A percentile compares a stretch with the other conserved stretches of the same genome.
Conservation (phyloP, 92 coral and sea anemone genomes). For the Paragorgia papillata region DNA sequence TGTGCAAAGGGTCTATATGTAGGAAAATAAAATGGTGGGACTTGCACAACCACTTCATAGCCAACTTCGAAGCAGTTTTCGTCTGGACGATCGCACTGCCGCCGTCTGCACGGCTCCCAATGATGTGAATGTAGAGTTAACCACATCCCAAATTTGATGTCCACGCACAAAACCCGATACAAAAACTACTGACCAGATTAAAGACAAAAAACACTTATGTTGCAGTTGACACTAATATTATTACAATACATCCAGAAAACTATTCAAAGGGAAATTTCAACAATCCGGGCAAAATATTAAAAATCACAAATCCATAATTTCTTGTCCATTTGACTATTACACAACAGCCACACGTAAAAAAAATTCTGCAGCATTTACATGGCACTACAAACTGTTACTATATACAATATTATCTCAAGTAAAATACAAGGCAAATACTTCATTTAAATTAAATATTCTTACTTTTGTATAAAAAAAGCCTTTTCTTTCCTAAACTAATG, state of each 20-base stretch:
- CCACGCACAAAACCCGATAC: too few species aligned
- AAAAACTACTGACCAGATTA: too few species aligned
- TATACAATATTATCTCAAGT: conserved; percentile 36
- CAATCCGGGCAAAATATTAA: background rate
- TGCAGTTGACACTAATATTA: background rate
- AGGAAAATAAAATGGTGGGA: too few species aligned
- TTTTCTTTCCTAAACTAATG: conserved; percentile 10
- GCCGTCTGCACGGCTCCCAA: too few species aligned
- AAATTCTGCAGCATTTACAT: conserved; percentile 18
- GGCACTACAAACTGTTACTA: conserved; percentile 42
- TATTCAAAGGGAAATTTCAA: background rate
- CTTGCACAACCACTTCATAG: too few species aligned
- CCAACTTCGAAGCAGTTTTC: too few species aligned
- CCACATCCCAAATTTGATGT: too few species aligned
- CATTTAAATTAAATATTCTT: conserved; percentile 37
- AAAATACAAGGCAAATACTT: conserved; percentile 33
- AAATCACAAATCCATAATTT: conserved; percentile 40
- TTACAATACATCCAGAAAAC: background rate
- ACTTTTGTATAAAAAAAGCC: conserved; percentile 1
- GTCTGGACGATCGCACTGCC: too few species aligned
- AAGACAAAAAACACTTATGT: too few species aligned
- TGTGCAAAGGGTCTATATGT: too few species aligned
- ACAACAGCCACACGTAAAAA: conserved; percentile 24
- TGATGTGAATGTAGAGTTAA: too few species aligned
- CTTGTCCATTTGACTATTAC: conserved; percentile 10